phyloP scores from a whole-genome alignment of 2,797 vertebrate genomes.

The Threskiornis aethiopicus region DNA sequence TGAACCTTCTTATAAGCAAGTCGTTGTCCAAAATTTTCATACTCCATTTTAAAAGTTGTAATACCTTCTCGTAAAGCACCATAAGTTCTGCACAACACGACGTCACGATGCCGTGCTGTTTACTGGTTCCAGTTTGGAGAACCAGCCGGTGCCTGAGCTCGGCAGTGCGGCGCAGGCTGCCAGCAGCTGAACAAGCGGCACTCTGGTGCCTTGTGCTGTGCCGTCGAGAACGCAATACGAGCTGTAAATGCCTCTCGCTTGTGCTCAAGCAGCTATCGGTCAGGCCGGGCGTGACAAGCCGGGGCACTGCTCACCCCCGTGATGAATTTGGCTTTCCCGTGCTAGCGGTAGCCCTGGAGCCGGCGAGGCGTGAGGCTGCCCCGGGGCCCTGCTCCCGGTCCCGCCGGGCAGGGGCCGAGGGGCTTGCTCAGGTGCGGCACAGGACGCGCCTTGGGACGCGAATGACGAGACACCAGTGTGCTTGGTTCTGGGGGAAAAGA shows the following conservation, averaged over 20 bases:
- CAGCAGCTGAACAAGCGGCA: not conserved
- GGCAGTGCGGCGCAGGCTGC: not conserved
- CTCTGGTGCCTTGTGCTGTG: not conserved
- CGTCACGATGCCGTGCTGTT: not conserved
- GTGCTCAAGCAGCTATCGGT: slow-evolving; percentile 70
- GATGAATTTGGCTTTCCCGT: slow-evolving; percentile 82
- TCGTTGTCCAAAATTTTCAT: not conserved
- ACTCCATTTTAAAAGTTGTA: not conserved
- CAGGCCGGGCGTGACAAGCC: slow-evolving; percentile 74
- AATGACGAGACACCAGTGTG: not conserved
- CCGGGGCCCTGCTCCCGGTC: slow-evolving; percentile 25
- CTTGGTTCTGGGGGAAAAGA: not conserved
- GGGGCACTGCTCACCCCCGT: slow-evolving; percentile 75
- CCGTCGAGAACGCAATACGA: slow-evolving; percentile 30
- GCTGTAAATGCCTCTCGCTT: slow-evolving; percentile 67
- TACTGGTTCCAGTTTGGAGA: not conserved
- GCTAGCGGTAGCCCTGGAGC: slow-evolving; percentile 81
- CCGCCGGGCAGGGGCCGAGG: not conserved
- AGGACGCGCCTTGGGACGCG: not conserved
- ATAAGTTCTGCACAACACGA: not conserved
- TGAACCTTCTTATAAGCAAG: not conserved
- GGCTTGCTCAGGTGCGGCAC: not conserved
- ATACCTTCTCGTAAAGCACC: too few species aligned
- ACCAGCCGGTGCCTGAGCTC: not conserved
- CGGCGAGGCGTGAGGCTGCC: slow-evolving; percentile 37